A percentile compares a stretch with the other conserved stretches of the same genome.
Evolutionary conservation across 92 coral and sea anemone genomes (phyloP).

Genomic region (Anthopleura xanthogrammica): DNA sequence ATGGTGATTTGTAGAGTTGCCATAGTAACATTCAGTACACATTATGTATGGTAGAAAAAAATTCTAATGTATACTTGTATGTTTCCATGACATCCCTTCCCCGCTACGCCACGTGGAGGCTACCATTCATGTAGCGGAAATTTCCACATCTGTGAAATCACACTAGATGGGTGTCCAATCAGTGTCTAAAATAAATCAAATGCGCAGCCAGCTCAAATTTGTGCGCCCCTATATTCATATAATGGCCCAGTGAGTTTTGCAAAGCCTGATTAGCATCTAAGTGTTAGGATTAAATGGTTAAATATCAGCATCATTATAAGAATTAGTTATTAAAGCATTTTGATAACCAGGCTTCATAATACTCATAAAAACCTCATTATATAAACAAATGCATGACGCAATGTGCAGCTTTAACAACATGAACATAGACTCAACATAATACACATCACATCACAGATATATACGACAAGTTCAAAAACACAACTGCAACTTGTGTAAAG

Average conservation of each 20-base stretch:
- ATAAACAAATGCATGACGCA: neutral
- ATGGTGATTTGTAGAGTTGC: slow-evolving; percentile 11
- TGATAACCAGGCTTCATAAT: slow-evolving; percentile 1
- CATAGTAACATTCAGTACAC: neutral
- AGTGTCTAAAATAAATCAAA: neutral
- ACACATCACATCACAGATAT: too few species aligned
- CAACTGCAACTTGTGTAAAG: too few species aligned
- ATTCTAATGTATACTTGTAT: neutral
- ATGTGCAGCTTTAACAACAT: neutral
- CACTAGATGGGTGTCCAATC: slow-evolving; percentile 13
- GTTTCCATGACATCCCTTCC: slow-evolving; percentile 12
- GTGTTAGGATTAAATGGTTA: neutral
- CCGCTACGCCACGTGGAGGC: slow-evolving; percentile 16
- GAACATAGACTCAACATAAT: neutral
- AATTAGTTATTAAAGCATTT: neutral
- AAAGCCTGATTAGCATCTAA: neutral
- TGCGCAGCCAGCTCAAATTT: neutral
- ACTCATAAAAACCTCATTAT: neutral
- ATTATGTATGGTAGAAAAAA: neutral
- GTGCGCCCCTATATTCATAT: neutral
- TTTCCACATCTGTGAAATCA: slow-evolving; percentile 9
- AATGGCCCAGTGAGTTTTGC: neutral
- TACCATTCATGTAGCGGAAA: slow-evolving; percentile 10
- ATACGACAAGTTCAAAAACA: too few species aligned
- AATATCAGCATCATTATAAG: neutral